Conservation (phyloP, 1,140 invertebrate genomes). For the Onthophagus taurus region DNA sequence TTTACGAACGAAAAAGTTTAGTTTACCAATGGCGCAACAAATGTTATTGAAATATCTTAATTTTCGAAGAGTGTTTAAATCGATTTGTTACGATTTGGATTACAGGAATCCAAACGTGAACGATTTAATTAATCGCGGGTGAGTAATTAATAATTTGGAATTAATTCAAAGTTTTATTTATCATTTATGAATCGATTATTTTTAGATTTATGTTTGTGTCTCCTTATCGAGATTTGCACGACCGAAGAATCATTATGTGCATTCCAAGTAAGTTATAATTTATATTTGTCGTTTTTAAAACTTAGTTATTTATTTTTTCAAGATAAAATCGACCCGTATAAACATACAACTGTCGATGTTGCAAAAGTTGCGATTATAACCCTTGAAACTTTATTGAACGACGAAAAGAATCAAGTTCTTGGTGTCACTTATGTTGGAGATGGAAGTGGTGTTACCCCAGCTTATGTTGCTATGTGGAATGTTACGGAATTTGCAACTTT, state of each 20-base stretch:
- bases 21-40: constrained; percentile 67
- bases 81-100: constrained; percentile 55
- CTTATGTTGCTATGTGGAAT: constrained; percentile 56
- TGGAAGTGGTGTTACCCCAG: constrained; percentile 44
- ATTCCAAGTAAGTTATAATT: constrained; percentile 45
- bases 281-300: constrained; percentile 8
- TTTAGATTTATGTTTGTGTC: constrained; percentile 59
- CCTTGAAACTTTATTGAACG: constrained; percentile 63
- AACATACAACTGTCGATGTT: constrained; percentile 55
- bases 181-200: constrained; percentile 14
- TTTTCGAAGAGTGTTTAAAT: constrained; percentile 54
- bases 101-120: constrained; percentile 50
- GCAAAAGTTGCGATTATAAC: constrained; percentile 55
- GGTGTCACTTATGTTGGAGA: constrained; percentile 62
- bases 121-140: constrained; percentile 56
- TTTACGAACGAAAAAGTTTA: constrained; percentile 67
- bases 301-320: constrained; percentile 20
- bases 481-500: constrained; percentile 54
- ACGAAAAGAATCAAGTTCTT: constrained; percentile 60
- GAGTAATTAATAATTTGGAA: constrained; percentile 21
- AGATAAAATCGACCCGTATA: constrained; percentile 54
- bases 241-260: constrained; percentile 59
- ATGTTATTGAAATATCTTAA: constrained; percentile 70
- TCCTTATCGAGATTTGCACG: constrained; percentile 57
- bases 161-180: not conserved